A percentile compares a stretch with the other conserved stretches of the same genome.
Evolutionary conservation across 2,797 vertebrate species (phyloP).

Genomic region (Melanotaenia trifasciata): DNA sequence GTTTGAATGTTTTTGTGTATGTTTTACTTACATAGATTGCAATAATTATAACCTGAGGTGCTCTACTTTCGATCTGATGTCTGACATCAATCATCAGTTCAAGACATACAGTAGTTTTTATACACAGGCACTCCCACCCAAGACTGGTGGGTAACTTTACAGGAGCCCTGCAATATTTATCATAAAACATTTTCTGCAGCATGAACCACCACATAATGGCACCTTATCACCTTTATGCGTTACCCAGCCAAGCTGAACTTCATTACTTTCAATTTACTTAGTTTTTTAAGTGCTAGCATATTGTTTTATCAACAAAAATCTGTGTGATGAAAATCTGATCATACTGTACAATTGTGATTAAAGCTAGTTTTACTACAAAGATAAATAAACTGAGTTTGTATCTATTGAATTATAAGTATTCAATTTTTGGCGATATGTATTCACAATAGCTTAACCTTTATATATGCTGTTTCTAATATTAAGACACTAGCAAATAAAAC

Average conservation of each 20-base stretch:
- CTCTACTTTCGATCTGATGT: constrained; percentile 29
- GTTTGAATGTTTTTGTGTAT: constrained; percentile 31
- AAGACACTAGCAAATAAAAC: background rate
- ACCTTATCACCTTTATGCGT: constrained; percentile 1
- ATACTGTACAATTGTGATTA: background rate
- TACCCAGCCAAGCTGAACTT: constrained; percentile 2
- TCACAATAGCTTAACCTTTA: background rate
- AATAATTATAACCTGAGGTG: constrained; percentile 48
- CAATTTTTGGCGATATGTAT: background rate
- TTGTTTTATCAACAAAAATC: constrained; percentile 16
- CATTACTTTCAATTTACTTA: constrained; percentile 16
- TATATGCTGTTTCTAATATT: background rate
- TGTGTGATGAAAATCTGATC: background rate
- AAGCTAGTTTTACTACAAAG: background rate
- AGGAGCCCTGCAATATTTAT: constrained; percentile 10
- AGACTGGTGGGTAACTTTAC: constrained; percentile 14
- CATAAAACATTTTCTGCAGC: background rate
- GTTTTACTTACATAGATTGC: constrained; percentile 52
- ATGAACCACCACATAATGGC: constrained; percentile 1
- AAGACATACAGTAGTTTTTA: constrained; percentile 33
- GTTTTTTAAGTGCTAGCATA: background rate
- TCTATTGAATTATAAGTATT: background rate
- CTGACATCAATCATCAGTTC: constrained; percentile 55
- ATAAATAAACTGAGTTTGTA: background rate
- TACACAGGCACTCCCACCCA: constrained; percentile 12